These are phyloP conservation scores for Drosophila mulleri DNA, from an alignment of 2,888 invertebrate genomes.

Conservation along the genomic window DNA sequence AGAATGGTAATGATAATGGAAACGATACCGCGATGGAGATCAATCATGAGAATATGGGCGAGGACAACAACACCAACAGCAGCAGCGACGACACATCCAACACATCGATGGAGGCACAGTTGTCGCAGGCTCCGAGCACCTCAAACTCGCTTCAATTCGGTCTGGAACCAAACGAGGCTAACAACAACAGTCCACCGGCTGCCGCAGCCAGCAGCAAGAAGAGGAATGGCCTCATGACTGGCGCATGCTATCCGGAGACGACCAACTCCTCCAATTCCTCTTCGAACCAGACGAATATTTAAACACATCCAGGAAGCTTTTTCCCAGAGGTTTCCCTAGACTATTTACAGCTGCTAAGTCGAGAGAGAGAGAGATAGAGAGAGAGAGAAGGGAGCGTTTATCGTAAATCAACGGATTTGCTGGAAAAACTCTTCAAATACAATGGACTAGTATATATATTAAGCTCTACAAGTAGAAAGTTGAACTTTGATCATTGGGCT, in stretches of 20 bases:
- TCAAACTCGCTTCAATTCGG: slow-evolving; percentile 54
- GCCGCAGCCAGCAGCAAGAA: slow-evolving; percentile 50
- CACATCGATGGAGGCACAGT: slow-evolving; percentile 70
- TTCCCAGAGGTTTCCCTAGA: slow-evolving; percentile 17
- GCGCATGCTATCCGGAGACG: slow-evolving; percentile 46
- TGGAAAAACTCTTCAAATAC: neutral
- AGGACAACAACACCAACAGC: slow-evolving; percentile 20
- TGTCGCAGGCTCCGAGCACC: slow-evolving; percentile 71
- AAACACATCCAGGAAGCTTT: slow-evolving; percentile 10
- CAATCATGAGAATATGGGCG: slow-evolving; percentile 20
- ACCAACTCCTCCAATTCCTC: slow-evolving; percentile 55
- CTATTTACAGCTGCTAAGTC: slow-evolving; percentile 10
- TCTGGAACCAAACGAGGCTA: slow-evolving; percentile 52
- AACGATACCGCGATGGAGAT: slow-evolving; percentile 10
- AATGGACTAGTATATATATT: neutral
- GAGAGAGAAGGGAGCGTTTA: too few species aligned
- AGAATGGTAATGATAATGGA: slow-evolving; percentile 38
- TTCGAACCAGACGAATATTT: slow-evolving; percentile 51
- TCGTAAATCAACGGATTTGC: neutral
- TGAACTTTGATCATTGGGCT: slow-evolving; percentile 4
- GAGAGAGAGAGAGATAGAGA: neutral
- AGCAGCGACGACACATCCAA: slow-evolving; percentile 55
- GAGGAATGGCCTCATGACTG: slow-evolving; percentile 32
- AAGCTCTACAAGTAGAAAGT: slow-evolving; percentile 8
- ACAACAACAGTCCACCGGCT: slow-evolving; percentile 47